A percentile compares a stretch with the other conserved stretches of the same genome.
Conservation (phyloP, 1,140 invertebrate species). For the Chionoecetes opilio region DNA sequence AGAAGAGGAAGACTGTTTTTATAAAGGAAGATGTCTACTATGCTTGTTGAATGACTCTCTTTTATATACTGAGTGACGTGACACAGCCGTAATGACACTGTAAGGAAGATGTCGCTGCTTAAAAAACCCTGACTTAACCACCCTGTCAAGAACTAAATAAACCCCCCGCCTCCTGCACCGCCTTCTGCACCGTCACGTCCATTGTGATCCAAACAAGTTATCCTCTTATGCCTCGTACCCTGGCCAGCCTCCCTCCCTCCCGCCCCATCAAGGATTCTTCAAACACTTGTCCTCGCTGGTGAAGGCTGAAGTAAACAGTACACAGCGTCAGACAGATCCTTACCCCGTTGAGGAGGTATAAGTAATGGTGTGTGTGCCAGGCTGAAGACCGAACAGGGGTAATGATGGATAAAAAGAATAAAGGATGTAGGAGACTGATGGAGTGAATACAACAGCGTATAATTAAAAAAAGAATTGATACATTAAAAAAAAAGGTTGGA, state of each 20-base stretch:
- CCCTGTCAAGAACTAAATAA: too few relatives aligned
- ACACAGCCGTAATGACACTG: too few relatives aligned
- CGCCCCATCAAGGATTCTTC: constrained; percentile 1
- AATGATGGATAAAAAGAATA: too few relatives aligned
- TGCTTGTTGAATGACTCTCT: too few relatives aligned
- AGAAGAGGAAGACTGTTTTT: too few relatives aligned
- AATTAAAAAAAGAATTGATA: not conserved
- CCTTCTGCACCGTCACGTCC: not conserved
- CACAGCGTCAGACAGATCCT: not conserved
- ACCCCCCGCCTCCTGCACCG: too few relatives aligned
- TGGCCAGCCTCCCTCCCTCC: not conserved
- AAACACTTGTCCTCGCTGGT: not conserved
- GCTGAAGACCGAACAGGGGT: not conserved
- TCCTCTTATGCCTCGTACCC: not conserved
- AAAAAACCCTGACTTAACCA: too few relatives aligned
- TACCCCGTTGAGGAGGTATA: not conserved
- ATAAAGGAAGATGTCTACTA: too few relatives aligned
- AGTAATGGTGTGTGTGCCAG: not conserved
- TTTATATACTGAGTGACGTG: too few relatives aligned
- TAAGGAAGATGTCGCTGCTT: too few relatives aligned
- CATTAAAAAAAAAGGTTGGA: not conserved
- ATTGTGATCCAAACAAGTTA: not conserved
- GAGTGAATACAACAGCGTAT: not conserved
- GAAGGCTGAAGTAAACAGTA: not conserved
- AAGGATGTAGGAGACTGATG: too few relatives aligned